Evolutionary conservation across 92 coral and sea anemone genomes (phyloP).

Genomic region (Umimayanthus chanpuru): DNA sequence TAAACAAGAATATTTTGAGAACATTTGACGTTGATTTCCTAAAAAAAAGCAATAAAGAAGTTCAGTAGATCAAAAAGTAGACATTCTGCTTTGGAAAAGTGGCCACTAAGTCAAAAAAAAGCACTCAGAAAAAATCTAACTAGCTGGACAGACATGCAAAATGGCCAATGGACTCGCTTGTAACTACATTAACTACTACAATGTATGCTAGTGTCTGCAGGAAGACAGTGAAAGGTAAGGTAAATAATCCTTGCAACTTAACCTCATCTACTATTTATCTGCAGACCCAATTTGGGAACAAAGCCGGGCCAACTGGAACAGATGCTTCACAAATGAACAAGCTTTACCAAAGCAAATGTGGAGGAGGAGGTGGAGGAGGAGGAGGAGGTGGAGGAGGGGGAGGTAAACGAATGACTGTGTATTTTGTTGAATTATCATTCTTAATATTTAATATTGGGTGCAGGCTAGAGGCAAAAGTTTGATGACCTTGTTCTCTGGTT

Average conservation of each 20-base stretch:
- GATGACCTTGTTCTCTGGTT: not conserved
- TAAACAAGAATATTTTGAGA: too few relatives aligned
- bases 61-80: too few relatives aligned
- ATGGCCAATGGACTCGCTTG: too few relatives aligned
- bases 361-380: constrained; percentile 20
- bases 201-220: not conserved
- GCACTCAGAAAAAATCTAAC: too few relatives aligned
- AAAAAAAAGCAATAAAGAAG: too few relatives aligned
- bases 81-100: too few relatives aligned
- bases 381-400: constrained; percentile 35
- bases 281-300: constrained; percentile 35
- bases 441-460: too few relatives aligned
- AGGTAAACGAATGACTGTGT: not conserved
- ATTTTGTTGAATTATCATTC: too few relatives aligned
- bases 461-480: not conserved
- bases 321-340: constrained; percentile 77
- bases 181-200: too few relatives aligned
- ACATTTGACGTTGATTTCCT: too few relatives aligned
- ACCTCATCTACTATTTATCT: not conserved
- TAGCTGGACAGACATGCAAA: not conserved
- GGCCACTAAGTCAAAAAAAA: too few relatives aligned
- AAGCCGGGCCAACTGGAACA: constrained; percentile 17
- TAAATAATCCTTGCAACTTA: too few relatives aligned
- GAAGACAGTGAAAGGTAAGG: not conserved
- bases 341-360: constrained; percentile 70